Evolutionary conservation across 1,140 invertebrate genomes (phyloP), one percentile per base, ranked within the genome.

Genomic region (Scaptomyza hsui): DNA sequence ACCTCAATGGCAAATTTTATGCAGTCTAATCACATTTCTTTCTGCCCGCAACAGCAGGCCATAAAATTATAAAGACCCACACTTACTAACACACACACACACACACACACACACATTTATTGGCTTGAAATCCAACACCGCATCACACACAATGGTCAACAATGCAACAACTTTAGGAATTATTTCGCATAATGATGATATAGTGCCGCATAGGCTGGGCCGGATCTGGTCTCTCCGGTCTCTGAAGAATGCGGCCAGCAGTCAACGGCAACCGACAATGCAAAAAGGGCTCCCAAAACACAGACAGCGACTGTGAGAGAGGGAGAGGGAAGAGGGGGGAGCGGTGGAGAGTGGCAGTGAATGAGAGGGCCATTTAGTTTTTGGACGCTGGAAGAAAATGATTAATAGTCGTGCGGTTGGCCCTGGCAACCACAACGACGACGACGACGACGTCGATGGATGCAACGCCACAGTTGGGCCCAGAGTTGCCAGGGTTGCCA

Each of bases 351-450:
- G 45, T 60, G 64, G 59, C 29, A 69, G 49, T 63, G 65, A 69
- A 69, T 63, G 49, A 70, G 53, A 75, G 55, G 44, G 44, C 65
- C 69, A 85, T 69, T 80, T 70, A 80, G 76, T 86, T 80, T 29
- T 86, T 86, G 77, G 77, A 80, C 72, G 57, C 81, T 81, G 81
- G 65, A 86, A 85, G 65, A 86, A 85, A 86, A 86, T 85, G 81
- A 85, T 85, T 85, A 85, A 85, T 85, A 85, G 82, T 86, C 81
- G 79, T 86, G 81, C 55, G 62, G 69, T 73, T 79, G 68, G 62
- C 51, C 55, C 55, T 56, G 75, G 44, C 68, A 15, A 47, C 63
- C 16, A 44, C 42, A 44, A 48, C 55, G 45, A 29, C 44, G 18
- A 12, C 61, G 21, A 29, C 12, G 52, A 41, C 42, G 59, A 61